phyloP scores from a whole-genome alignment of 2,113 vertebrate genomes.

The Laticauda colubrina region DNA sequence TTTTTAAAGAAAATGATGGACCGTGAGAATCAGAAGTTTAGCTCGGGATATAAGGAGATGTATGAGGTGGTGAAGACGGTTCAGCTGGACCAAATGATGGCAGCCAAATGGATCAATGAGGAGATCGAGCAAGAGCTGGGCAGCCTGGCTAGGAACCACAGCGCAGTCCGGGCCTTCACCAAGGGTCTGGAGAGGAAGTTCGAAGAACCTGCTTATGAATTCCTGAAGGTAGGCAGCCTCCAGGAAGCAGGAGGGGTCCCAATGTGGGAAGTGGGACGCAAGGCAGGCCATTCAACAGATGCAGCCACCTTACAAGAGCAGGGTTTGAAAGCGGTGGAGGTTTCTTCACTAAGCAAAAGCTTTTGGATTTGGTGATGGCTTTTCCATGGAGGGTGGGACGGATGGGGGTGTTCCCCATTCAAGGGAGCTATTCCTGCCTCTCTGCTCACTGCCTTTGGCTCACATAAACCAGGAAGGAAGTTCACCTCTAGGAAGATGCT shows the following conservation, averaged over 20 bases:
- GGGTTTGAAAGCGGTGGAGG: not conserved
- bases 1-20: not conserved
- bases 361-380: not conserved
- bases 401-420: not conserved
- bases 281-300: not conserved
- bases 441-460: not conserved
- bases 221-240: not conserved
- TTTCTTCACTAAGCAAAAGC: not conserved
- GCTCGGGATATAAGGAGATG: not conserved
- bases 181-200: not conserved
- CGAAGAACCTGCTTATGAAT: not conserved
- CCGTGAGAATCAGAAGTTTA: not conserved
- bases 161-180: fast-evolving
- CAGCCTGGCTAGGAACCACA: not conserved
- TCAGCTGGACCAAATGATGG: not conserved
- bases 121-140: not conserved
- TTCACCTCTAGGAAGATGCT: not conserved
- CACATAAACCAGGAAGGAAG: not conserved
- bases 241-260: not conserved
- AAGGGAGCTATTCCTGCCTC: not conserved
- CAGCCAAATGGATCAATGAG: not conserved
- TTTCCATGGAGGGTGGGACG: not conserved
- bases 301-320: not conserved
- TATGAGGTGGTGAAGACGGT: not conserved
- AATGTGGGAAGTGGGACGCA: not conserved